Evolutionary conservation across 2,113 vertebrate genomes (phyloP).

Genomic region (Catharus bicknelli): DNA sequence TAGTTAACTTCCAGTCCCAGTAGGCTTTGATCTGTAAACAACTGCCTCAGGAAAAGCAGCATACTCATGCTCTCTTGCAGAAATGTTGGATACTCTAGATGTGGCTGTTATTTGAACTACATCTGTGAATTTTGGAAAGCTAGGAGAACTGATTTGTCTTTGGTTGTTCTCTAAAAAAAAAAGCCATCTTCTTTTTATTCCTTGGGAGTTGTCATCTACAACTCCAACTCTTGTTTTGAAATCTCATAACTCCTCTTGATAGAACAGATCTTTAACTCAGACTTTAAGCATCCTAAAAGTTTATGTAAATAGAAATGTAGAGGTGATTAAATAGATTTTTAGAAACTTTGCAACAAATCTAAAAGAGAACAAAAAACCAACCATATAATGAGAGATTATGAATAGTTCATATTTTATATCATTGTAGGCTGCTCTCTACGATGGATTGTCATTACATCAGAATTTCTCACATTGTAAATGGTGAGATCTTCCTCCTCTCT

Average conservation of each 20-base stretch:
- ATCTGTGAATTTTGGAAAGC: not conserved
- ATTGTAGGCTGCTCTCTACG: not conserved
- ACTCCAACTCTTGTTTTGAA: not conserved
- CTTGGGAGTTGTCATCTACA: not conserved
- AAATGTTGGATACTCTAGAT: not conserved
- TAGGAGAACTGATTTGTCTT: not conserved
- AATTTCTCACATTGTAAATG: not conserved
- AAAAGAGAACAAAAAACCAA: not conserved
- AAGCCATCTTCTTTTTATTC: not conserved
- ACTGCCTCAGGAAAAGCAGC: not conserved
- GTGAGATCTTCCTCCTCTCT: not conserved
- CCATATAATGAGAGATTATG: not conserved
- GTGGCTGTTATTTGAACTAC: not conserved
- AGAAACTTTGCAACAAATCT: not conserved
- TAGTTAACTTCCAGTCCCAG: not conserved
- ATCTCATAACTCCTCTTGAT: not conserved
- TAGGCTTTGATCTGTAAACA: not conserved
- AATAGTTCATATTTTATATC: not conserved
- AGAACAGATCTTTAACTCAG: not conserved
- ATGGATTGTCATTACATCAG: not conserved
- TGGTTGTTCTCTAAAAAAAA: not conserved
- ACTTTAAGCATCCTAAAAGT: not conserved
- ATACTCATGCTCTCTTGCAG: not conserved
- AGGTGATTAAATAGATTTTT: not conserved
- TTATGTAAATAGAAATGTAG: not conserved